These are phyloP conservation scores for Hipposideros larvatus DNA, from an alignment of 2,797 vertebrate species.

Conservation along the genomic window DNA sequence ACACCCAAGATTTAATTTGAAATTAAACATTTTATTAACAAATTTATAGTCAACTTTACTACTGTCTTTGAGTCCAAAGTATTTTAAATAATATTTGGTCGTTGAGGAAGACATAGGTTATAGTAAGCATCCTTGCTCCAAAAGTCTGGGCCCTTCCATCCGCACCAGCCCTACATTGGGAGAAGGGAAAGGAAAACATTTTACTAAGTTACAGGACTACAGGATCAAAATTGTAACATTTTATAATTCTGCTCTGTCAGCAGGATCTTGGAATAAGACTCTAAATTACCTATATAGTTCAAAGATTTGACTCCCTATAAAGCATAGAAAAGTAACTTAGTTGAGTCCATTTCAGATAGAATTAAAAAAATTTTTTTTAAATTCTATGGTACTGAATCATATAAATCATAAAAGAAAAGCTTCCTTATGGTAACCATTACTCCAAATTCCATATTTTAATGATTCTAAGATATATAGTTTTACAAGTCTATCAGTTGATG, in stretches of 20 bases:
- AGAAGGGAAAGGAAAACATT: constrained; percentile 58
- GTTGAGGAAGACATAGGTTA: constrained; percentile 97
- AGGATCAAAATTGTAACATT: background rate
- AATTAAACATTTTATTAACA: constrained; percentile 71
- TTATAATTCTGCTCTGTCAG: background rate
- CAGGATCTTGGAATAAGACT: background rate
- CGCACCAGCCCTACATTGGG: constrained; percentile 95
- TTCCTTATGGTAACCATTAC: background rate
- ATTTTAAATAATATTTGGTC: constrained; percentile 92
- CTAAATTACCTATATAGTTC: background rate
- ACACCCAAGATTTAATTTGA: constrained; percentile 36
- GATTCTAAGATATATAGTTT: background rate
- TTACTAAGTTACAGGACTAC: constrained; percentile 34
- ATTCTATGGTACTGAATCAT: background rate
- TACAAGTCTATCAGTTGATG: background rate
- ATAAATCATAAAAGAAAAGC: constrained; percentile 15
- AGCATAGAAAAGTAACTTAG: constrained; percentile 29
- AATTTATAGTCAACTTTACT: constrained; percentile 45
- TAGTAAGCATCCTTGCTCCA: constrained; percentile 98
- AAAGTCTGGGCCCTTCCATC: constrained; percentile 97
- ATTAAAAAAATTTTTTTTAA: background rate
- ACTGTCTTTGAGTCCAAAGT: constrained; percentile 21
- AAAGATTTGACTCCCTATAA: constrained; percentile 35
- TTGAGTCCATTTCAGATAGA: background rate
- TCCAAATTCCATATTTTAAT: background rate